Percentiles rank a stretch among this genome's conserved stretches.
phyloP scores from a whole-genome alignment of 35 echinoderm and acorn worm species.

The Chiridota heheva region DNA sequence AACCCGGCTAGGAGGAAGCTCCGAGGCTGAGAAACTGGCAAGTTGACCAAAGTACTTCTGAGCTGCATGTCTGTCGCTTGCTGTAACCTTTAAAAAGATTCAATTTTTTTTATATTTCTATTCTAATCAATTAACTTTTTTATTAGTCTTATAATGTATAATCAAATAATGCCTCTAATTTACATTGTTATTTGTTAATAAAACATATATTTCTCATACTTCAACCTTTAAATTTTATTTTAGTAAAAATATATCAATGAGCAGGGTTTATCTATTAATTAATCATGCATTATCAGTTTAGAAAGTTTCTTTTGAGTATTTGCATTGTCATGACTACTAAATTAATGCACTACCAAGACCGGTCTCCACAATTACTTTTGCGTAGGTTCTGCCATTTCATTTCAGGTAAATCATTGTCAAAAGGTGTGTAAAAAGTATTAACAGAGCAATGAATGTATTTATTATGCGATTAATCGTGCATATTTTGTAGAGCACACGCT shows the following conservation, averaged over 20 bases:
- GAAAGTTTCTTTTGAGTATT: no score
- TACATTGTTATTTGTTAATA: not conserved
- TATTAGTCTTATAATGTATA: not conserved
- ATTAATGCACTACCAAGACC: no score
- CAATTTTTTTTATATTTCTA: not conserved
- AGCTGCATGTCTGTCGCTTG: slow-evolving; percentile 54
- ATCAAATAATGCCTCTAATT: not conserved
- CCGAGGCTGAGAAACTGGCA: slow-evolving; percentile 43
- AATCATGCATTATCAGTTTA: no score
- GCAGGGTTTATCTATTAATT: not conserved
- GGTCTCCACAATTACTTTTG: no score
- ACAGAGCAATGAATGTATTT: no score
- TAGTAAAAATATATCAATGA: not conserved
- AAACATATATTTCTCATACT: not conserved
- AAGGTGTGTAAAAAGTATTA: no score
- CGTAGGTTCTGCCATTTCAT: no score
- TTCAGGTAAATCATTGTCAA: no score
- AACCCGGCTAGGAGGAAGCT: slow-evolving; percentile 55
- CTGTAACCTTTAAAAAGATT: slow-evolving; percentile 34
- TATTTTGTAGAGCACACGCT: no score
- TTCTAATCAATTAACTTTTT: not conserved
- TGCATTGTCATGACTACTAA: no score
- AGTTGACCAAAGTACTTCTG: slow-evolving; percentile 70
- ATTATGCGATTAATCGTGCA: no score
- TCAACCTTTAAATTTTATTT: not conserved